Evolutionary conservation across 64 coral and sea anemone species (phyloP).

Genomic region (Platygyra sinensis): DNA sequence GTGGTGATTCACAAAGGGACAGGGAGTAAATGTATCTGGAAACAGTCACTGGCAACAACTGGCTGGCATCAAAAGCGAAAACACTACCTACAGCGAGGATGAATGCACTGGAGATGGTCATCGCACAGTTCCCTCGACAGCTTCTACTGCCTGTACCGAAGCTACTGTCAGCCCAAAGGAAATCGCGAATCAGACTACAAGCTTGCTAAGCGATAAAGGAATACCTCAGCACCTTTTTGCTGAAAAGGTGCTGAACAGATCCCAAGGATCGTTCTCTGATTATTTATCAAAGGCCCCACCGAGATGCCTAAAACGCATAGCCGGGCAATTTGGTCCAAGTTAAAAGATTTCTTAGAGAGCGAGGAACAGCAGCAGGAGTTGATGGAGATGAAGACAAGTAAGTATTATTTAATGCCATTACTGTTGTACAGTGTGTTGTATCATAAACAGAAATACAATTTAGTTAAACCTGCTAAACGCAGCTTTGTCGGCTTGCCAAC

Average conservation of each 20-base stretch:
- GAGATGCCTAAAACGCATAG: conserved; percentile 27
- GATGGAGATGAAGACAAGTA: conserved; percentile 33
- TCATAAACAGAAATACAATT: conserved; percentile 26
- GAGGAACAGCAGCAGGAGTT: conserved; percentile 33
- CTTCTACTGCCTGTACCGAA: conserved; percentile 13
- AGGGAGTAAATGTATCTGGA: no score
- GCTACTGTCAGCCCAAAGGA: conserved; percentile 21
- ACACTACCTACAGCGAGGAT: no score
- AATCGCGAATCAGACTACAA: conserved; percentile 17
- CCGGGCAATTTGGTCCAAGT: no score
- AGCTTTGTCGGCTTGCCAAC: no score
- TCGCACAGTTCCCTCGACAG: conserved; percentile 1
- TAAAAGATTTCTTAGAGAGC: conserved; percentile 18
- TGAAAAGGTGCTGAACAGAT: conserved; percentile 27
- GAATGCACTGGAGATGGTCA: no score
- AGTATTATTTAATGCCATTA: no score
- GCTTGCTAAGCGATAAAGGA: conserved; percentile 14
- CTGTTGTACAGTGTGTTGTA: conserved; percentile 5
- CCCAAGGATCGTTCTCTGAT: conserved; percentile 30
- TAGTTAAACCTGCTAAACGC: no score
- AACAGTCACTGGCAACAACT: no score
- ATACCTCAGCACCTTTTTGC: conserved; percentile 36
- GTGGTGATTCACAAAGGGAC: no score
- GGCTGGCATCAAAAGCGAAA: no score
- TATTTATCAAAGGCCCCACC: conserved; percentile 32